Evolutionary conservation across 2,888 invertebrate genomes (phyloP).

Genomic region (Eubasilissa splendida): DNA sequence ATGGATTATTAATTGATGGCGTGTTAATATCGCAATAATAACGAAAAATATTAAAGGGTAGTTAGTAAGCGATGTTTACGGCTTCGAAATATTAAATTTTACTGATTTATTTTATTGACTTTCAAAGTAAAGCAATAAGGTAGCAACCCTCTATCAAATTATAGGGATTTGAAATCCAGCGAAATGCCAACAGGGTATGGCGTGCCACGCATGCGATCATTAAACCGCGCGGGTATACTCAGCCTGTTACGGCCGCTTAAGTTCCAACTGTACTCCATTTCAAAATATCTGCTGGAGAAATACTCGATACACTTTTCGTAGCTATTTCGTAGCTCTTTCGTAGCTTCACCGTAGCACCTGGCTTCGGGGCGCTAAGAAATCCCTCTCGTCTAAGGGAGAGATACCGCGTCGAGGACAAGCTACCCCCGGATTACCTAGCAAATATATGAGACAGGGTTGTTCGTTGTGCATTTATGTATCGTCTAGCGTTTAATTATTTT

Average conservation of each 20-base stretch:
- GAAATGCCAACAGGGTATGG: neutral
- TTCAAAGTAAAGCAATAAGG: constrained; percentile 1
- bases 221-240: neutral
- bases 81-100: too few species aligned
- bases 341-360: neutral
- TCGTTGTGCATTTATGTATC: too few species aligned
- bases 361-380: neutral
- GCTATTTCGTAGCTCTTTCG: neutral
- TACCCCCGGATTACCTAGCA: too few species aligned
- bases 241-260: neutral
- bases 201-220: neutral
- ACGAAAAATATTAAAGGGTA: too few species aligned
- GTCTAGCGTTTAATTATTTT: too few species aligned
- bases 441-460: too few species aligned
- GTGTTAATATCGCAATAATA: too few species aligned
- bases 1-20: too few species aligned
- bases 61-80: too few species aligned
- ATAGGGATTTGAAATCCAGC: constrained; percentile 1
- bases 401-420: too few species aligned
- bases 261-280: neutral
- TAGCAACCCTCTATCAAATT: constrained; percentile 8
- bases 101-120: neutral
- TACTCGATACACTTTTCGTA: constrained; percentile 8
- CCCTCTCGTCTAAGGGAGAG: too few species aligned
- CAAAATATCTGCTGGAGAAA: constrained; percentile 19